phyloP scores from a whole-genome alignment of 2,797 vertebrate species.

The Mareca strepera region DNA sequence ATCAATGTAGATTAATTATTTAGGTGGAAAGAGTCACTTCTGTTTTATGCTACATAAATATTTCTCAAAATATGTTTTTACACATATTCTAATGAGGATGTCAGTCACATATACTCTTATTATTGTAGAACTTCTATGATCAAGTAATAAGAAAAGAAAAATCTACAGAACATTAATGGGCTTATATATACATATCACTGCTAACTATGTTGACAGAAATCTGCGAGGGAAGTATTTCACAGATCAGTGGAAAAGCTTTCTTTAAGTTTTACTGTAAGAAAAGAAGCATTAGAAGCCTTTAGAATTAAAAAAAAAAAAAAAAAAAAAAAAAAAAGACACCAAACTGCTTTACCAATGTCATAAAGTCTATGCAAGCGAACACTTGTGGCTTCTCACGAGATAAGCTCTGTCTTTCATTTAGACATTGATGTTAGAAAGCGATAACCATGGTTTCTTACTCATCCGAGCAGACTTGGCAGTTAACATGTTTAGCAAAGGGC shows the following conservation, averaged over 20 bases:
- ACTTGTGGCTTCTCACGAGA: neutral
- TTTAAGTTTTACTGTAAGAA: neutral
- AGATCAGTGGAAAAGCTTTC: neutral
- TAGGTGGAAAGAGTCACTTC: neutral
- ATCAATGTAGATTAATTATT: neutral
- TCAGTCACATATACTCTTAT: neutral
- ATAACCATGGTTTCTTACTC: neutral
- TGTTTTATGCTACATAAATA: neutral
- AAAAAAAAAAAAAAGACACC: neutral
- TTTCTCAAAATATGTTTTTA: neutral
- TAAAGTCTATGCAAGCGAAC: neutral
- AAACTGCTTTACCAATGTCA: neutral
- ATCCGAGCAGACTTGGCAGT: neutral
- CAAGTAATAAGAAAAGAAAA: neutral
- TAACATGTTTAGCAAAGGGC: neutral
- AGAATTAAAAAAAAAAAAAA: neutral
- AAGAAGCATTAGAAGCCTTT: neutral
- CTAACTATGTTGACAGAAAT: neutral
- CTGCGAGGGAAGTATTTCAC: neutral
- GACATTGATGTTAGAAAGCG: neutral
- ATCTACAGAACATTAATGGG: neutral
- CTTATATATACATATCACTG: neutral
- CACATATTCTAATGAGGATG: neutral
- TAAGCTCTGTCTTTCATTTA: neutral
- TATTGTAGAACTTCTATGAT: neutral